Evolutionary conservation across 2,888 invertebrate species (phyloP), one percentile per base, ranked within the genome.

Genomic region (Dryobota labecula): DNA sequence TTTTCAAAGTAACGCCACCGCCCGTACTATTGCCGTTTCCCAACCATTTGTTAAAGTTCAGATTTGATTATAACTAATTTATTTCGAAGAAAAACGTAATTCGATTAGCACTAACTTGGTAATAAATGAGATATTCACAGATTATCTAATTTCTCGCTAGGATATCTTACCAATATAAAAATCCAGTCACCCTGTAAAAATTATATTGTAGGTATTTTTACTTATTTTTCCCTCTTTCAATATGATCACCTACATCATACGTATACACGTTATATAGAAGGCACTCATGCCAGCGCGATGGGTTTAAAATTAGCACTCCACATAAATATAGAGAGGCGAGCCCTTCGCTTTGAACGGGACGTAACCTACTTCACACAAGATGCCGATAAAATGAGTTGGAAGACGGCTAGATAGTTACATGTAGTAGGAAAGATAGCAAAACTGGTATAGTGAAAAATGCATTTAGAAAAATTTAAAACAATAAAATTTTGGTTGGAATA

Each of bases 271-370:
- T 24, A 61, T 49, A 13, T 53, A 24, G 54, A 43, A 76, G 38
- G 63, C 63, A 63, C 76, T 76, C 70, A 70, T 64, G 76, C 53
- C n/a, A n/a, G 45, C 58, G 18, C 47, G 58, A 70, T 76, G 47
- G 76, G 63, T 53, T 76, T 76, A 76, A 76, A 76, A 76, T 75
- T 76, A 76, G 63, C 63, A 76, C 76, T 76, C 24, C 63, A 70
- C 53, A 76, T 76, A 76, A 70, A 76, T 64, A 76, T 54, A 76
- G 63, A 70, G 41, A 60, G 62, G 53, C 36, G 13, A 75, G 41
- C 63, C 56, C 53, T 64, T 58, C 33, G 20, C 76, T 75, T 75
- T 76, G 75, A 70, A 70, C 75, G 53, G 53, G 13, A 58, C 30
- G 58, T 54, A 76, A 54, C 70, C 63, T 70, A 70, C 75, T 70